Conservation (phyloP, 2,113 vertebrate genomes). For the Gobius niger region DNA sequence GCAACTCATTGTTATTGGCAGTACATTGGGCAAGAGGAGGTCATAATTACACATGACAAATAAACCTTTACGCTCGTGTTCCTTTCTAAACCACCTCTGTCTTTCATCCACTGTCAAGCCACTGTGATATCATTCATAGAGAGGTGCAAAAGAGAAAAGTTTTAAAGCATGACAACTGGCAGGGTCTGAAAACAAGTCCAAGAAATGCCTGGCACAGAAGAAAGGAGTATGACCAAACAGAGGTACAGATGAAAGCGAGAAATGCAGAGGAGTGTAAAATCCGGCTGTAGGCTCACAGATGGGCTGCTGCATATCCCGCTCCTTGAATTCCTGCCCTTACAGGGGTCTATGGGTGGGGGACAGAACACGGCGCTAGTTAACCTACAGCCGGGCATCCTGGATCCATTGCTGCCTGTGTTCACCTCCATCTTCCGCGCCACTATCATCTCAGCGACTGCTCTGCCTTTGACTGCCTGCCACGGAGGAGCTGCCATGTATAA, state of each 20-base stretch:
- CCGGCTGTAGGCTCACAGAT: conserved; percentile 28
- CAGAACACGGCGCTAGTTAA: conserved; percentile 35
- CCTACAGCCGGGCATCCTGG: conserved; percentile 13
- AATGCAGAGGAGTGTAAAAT: conserved; percentile 18
- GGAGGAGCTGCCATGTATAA: conserved; percentile 26
- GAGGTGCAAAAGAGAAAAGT: background rate
- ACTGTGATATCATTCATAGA: background rate
- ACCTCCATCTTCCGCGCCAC: conserved; percentile 12
- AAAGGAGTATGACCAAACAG: conserved; percentile 4
- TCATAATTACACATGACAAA: no score
- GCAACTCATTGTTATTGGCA: no score
- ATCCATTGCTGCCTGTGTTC: conserved; percentile 21
- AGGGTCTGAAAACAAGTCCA: background rate
- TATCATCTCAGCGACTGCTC: conserved; percentile 16
- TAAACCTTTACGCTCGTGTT: no score
- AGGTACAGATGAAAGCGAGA: conserved; percentile 35
- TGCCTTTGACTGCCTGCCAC: conserved; percentile 17
- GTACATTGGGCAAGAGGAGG: no score
- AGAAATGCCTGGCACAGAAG: background rate
- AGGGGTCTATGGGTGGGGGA: conserved; percentile 12
- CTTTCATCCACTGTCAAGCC: background rate
- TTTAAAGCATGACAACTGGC: background rate
- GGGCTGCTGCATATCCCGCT: conserved; percentile 37
- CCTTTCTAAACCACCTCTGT: background rate
- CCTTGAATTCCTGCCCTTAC: conserved; percentile 4